Conservation (phyloP, 2,888 invertebrate genomes). For the Cryptophagus acutangulus region DNA sequence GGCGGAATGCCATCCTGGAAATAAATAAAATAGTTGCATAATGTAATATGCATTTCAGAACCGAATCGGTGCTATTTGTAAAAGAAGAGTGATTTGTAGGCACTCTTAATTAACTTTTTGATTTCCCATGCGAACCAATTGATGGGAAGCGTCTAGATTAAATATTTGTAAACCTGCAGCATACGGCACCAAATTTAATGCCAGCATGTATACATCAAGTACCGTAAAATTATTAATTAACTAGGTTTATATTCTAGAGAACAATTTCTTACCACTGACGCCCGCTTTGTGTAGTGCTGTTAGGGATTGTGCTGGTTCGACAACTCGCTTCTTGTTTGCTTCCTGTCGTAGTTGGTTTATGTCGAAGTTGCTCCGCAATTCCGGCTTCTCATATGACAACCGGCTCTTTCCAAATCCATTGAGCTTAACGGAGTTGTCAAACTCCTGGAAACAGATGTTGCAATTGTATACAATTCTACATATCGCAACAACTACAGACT, state of each 20-base stretch:
- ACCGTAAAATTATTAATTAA: background rate
- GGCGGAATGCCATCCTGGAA: too few species aligned
- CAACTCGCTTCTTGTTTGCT: slow-evolving; percentile 27
- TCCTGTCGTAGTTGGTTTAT: slow-evolving; percentile 34
- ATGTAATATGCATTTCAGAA: too few species aligned
- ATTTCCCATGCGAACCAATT: background rate
- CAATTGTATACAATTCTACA: too few species aligned
- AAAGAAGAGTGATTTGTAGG: too few species aligned
- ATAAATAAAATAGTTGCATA: too few species aligned
- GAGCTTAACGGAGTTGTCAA: too few species aligned
- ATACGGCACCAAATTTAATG: background rate
- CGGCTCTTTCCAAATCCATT: slow-evolving; percentile 7
- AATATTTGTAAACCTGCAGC: background rate
- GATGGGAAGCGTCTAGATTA: background rate
- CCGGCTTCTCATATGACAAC: slow-evolving; percentile 23
- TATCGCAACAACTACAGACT: too few species aligned
- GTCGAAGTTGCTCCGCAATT: slow-evolving; percentile 34
- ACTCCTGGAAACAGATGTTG: too few species aligned
- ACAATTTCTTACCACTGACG: slow-evolving; percentile 5
- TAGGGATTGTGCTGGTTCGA: slow-evolving; percentile 18
- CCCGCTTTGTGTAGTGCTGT: slow-evolving; percentile 10
- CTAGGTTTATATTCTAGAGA: background rate
- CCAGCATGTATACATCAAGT: too few species aligned
- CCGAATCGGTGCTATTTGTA: too few species aligned
- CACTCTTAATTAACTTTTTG: background rate